Percentiles rank a stretch among this genome's conserved stretches.
phyloP scores from a whole-genome alignment of 2,113 vertebrate genomes.

The Hemicordylus capensis region DNA sequence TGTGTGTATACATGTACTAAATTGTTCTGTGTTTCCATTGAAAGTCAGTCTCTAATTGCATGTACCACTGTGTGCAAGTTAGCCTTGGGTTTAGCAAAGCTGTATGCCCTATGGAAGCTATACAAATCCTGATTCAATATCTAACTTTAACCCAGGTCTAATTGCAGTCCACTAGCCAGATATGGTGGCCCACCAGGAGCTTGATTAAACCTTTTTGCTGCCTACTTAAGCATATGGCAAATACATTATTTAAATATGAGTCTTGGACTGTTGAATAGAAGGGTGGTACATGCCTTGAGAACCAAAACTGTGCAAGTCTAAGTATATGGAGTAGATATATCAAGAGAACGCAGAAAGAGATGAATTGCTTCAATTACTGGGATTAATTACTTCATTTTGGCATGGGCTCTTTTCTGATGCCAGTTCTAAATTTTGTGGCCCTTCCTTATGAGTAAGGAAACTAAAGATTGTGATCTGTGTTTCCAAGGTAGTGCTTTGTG shows the following conservation, averaged over 20 bases:
- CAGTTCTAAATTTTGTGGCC: not conserved
- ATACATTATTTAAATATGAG: not conserved
- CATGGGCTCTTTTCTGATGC: not conserved
- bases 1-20: not conserved
- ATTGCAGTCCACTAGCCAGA: no score
- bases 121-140: not conserved
- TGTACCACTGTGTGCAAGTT: not conserved
- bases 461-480: not conserved
- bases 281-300: not conserved
- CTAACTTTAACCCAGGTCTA: not conserved
- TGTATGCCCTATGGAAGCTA: not conserved
- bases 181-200: not conserved
- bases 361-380: not conserved
- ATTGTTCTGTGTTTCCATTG: not conserved
- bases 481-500: not conserved
- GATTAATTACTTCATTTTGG: no score
- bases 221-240: not conserved
- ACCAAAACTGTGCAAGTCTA: not conserved
- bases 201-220: not conserved
- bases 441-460: not conserved
- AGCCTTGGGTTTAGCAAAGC: not conserved
- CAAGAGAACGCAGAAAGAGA: not conserved
- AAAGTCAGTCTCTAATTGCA: not conserved
- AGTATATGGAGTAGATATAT: no score
- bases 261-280: not conserved